These are phyloP conservation scores for Platysteira castanea DNA, from an alignment of 2,113 vertebrate genomes.

Conservation along the genomic window DNA sequence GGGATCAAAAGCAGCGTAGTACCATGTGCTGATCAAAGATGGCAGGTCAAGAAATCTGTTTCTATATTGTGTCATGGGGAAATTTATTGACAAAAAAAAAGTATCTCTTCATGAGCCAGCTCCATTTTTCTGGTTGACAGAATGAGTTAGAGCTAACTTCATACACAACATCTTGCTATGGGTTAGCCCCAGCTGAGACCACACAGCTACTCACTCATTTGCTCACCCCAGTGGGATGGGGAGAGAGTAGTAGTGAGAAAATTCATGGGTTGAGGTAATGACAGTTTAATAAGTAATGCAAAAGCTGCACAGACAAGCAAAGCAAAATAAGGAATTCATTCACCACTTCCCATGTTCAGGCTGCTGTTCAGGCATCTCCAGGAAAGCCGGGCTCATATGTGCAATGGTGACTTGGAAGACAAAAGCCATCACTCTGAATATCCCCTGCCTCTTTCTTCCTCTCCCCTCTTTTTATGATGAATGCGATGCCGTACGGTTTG, in stretches of 20 bases:
- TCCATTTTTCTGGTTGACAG: background rate
- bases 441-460: background rate
- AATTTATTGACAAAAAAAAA: background rate
- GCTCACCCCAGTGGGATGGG: background rate
- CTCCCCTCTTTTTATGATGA: background rate
- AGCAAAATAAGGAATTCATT: background rate
- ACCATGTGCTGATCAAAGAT: background rate
- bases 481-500: too few species aligned
- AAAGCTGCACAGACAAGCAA: fast-evolving
- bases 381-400: background rate
- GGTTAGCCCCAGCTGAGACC: background rate
- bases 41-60: background rate
- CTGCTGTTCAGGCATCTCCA: background rate
- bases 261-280: background rate
- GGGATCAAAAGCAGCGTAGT: background rate
- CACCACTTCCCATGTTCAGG: background rate
- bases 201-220: fast-evolving
- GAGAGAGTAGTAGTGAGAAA: background rate
- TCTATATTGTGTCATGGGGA: background rate
- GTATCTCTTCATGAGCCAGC: background rate
- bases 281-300: background rate
- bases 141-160: background rate
- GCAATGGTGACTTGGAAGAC: fast-evolving
- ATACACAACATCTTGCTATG: background rate
- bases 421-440: fast-evolving